These are phyloP conservation scores for Aporophyla nigra DNA, from an alignment of 2,888 invertebrate genomes.

Conservation along the genomic window DNA sequence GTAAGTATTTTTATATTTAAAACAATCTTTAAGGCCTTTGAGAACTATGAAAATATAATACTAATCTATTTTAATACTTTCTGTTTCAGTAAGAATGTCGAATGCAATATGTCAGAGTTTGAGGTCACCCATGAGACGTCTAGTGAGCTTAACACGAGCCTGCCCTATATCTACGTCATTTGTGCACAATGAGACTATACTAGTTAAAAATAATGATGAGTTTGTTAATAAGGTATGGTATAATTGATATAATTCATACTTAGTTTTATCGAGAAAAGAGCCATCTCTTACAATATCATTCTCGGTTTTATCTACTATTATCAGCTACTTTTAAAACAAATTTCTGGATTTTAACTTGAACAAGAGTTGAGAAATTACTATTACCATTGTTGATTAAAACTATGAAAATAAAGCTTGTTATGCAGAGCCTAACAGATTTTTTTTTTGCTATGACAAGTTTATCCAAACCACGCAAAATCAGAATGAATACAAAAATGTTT, in stretches of 20 bases:
- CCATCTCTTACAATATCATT: neutral
- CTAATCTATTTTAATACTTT: neutral
- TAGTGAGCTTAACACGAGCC: conserved; percentile 76
- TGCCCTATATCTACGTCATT: conserved; percentile 84
- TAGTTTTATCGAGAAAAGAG: neutral
- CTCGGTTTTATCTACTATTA: neutral
- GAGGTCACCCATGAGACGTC: conserved; percentile 81
- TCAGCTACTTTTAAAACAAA: neutral
- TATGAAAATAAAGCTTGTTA: neutral
- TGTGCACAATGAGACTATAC: conserved; percentile 88
- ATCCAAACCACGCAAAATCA: neutral
- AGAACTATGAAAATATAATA: neutral
- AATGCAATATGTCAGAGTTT: conserved; percentile 83
- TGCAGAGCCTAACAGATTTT: neutral
- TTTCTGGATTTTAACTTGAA: neutral
- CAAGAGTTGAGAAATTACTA: neutral
- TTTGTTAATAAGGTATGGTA: conserved; percentile 93
- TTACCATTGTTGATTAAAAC: neutral
- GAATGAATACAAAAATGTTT: neutral
- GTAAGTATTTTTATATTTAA: neutral
- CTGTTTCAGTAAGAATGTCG: conserved; percentile 78
- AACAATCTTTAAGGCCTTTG: neutral
- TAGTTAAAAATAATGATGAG: conserved; percentile 94
- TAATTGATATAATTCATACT: neutral
- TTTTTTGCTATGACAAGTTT: neutral